Percentiles rank a stretch among this genome's conserved stretches.
Conservation (phyloP, 1,140 invertebrate genomes). For the Laupala kohalensis region DNA sequence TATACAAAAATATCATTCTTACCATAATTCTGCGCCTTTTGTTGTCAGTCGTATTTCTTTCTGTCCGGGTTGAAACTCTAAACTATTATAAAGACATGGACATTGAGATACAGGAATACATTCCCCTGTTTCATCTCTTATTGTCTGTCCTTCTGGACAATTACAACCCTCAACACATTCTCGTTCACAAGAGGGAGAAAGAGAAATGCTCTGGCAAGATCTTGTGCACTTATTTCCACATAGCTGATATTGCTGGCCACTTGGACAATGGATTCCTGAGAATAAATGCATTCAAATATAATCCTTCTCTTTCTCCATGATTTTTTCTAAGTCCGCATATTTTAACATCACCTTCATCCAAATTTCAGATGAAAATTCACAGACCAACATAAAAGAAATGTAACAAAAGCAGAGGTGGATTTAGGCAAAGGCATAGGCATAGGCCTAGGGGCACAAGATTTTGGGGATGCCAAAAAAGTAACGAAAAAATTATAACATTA, state of each 20-base stretch:
- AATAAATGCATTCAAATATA: constrained; percentile 2
- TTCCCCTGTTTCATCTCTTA: constrained; percentile 48
- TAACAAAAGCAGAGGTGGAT: no score
- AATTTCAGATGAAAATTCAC: no score
- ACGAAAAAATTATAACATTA: no score
- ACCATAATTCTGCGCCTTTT: constrained; percentile 57
- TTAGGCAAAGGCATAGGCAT: no score
- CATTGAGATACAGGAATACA: constrained; percentile 66
- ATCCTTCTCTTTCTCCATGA: no score
- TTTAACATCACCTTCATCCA: no score
- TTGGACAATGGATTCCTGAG: constrained; percentile 53
- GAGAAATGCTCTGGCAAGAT: constrained; percentile 50
- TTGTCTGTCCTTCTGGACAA: constrained; percentile 60
- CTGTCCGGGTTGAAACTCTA: constrained; percentile 59
- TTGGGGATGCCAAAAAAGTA: no score
- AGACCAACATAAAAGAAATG: no score
- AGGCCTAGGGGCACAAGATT: no score
- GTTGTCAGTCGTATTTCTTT: constrained; percentile 51
- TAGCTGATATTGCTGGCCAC: constrained; percentile 63
- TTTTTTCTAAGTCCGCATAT: no score
- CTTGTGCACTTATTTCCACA: constrained; percentile 62
- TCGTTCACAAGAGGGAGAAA: constrained; percentile 35
- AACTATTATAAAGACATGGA: constrained; percentile 55
- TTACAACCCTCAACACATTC: constrained; percentile 78
- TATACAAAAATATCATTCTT: constrained; percentile 19